Percentiles rank a stretch among this genome's conserved stretches.
phyloP scores from a whole-genome alignment of 2,888 invertebrate species.

The Melanargia galathea region DNA sequence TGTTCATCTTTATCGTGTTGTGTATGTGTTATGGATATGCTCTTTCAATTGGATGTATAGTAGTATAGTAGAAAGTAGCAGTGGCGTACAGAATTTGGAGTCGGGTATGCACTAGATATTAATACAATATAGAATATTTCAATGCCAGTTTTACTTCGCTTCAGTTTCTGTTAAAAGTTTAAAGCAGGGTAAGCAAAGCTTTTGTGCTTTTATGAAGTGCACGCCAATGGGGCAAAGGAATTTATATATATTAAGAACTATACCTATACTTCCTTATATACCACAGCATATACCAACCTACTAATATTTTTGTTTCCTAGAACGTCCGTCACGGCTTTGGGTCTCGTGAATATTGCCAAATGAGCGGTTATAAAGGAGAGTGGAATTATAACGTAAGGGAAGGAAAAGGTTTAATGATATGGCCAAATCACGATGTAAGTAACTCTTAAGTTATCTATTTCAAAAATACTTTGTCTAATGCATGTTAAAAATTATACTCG shows the following conservation, averaged over 20 bases:
- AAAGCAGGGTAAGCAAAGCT: too few relatives aligned
- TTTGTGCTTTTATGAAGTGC: too few relatives aligned
- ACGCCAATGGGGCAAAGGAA: too few relatives aligned
- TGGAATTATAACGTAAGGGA: constrained; percentile 77
- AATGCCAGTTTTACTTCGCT: too few relatives aligned
- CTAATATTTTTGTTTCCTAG: constrained; percentile 41
- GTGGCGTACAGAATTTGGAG: too few relatives aligned
- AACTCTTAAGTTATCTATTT: neutral
- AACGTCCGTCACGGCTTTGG: constrained; percentile 72
- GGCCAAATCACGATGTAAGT: constrained; percentile 83
- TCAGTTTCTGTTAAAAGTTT: too few relatives aligned
- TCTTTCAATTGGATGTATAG: too few relatives aligned
- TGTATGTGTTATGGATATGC: neutral
- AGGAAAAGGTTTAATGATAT: constrained; percentile 83
- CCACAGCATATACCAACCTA: neutral
- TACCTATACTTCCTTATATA: too few relatives aligned
- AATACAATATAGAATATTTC: too few relatives aligned
- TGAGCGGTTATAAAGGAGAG: constrained; percentile 79
- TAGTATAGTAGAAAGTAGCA: too few relatives aligned
- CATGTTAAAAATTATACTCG: neutral
- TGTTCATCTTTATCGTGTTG: neutral
- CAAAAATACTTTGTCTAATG: neutral
- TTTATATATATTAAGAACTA: too few relatives aligned
- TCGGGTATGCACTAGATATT: too few relatives aligned
- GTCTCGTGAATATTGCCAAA: constrained; percentile 62